Conservation (phyloP, 2,113 vertebrate species). For the Coregonus clupeaformis region DNA sequence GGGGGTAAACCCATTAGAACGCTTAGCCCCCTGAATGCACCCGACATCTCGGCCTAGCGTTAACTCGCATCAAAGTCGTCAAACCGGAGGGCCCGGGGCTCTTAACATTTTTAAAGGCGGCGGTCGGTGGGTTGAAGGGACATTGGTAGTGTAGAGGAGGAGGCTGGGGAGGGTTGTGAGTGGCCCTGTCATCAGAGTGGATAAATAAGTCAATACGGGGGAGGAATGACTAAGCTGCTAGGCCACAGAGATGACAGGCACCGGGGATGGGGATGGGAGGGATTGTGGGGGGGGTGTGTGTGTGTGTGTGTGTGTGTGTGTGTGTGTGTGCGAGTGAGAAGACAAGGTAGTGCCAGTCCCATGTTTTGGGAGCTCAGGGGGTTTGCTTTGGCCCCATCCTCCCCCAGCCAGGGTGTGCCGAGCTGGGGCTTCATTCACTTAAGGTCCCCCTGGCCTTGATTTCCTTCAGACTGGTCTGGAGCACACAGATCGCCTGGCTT, state of each 20-base stretch:
- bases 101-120: slow-evolving; percentile 67
- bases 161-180: slow-evolving; percentile 61
- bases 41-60: slow-evolving; percentile 69
- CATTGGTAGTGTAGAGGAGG: slow-evolving; percentile 16
- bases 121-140: slow-evolving; percentile 49
- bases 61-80: slow-evolving; percentile 71
- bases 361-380: slow-evolving; percentile 45
- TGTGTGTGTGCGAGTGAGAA: background rate
- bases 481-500: slow-evolving; percentile 60
- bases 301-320: slow-evolving; percentile 25
- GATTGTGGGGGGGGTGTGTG: background rate
- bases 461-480: slow-evolving; percentile 60
- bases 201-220: slow-evolving; percentile 72
- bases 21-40: slow-evolving; percentile 71
- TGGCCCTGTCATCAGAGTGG: slow-evolving; percentile 67
- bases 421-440: slow-evolving; percentile 66
- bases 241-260: slow-evolving; percentile 56
- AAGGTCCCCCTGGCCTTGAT: slow-evolving; percentile 70
- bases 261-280: background rate
- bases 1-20: slow-evolving; percentile 68
- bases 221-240: slow-evolving; percentile 44
- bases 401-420: slow-evolving; percentile 65
- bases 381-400: slow-evolving; percentile 49
- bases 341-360: slow-evolving; percentile 1
- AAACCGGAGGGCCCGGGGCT: slow-evolving; percentile 55